A percentile compares a stretch with the other conserved stretches of the same genome.
phyloP scores from a whole-genome alignment of 2,797 vertebrate species.

The Mico argentatus region DNA sequence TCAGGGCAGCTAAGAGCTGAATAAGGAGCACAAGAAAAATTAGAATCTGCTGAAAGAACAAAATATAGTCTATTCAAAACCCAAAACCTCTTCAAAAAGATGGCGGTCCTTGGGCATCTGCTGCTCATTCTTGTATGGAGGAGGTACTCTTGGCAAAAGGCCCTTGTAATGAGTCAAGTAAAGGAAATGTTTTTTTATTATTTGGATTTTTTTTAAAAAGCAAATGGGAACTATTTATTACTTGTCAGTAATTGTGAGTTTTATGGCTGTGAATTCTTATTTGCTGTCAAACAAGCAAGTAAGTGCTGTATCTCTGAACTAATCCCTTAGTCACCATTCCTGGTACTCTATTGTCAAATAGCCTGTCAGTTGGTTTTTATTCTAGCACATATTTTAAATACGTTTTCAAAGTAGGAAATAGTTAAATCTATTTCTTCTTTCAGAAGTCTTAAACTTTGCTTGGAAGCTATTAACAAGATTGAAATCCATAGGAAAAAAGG shows the following conservation, averaged over 20 bases:
- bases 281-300: constrained; percentile 34
- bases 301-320: background rate
- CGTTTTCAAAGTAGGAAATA: constrained; percentile 5
- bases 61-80: background rate
- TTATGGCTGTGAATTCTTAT: constrained; percentile 39
- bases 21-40: constrained; percentile 26
- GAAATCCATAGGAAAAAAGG: background rate
- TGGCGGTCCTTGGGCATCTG: background rate
- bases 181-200: constrained; percentile 41
- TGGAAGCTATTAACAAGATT: constrained; percentile 9
- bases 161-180: constrained; percentile 30
- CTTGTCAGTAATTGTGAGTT: constrained; percentile 45
- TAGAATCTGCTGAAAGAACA: constrained; percentile 6
- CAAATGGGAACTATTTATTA: constrained; percentile 21
- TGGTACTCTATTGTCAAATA: background rate
- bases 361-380: background rate
- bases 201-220: background rate
- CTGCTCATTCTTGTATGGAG: background rate
- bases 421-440: constrained; percentile 41
- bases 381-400: constrained; percentile 46
- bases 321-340: background rate
- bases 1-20: constrained; percentile 24
- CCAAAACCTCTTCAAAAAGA: background rate
- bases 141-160: background rate
- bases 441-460: constrained; percentile 1